Evolutionary conservation across 2,797 vertebrate genomes (phyloP), one percentile per base, ranked within the genome.

Genomic region (Argentina silus): DNA sequence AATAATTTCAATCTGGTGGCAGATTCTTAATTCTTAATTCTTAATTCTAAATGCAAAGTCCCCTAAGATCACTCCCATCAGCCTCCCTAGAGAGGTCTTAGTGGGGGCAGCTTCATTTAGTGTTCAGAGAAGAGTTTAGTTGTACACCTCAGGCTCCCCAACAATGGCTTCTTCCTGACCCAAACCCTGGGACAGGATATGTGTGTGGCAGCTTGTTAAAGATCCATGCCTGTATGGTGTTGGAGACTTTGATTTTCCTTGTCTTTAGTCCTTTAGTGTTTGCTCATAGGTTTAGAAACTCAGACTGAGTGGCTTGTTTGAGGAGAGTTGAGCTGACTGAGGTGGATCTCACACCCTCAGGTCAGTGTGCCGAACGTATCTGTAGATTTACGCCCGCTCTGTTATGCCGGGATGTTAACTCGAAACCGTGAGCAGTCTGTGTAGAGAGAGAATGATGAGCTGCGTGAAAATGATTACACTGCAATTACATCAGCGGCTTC

Each of bases 381-480:
- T 47, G 51, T 75, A 51, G 45, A 3, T 84, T 78, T 76, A 81
- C 74, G 72, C 77, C 66, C 63, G 53, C 63, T 87, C 81, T 82
- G 75, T 79, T 78, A 77, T 57, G 70, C 45, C 76, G 17, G 60
- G 43, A 17, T 79, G 77, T 81, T 80, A 74, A 85, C 77, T 76
- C 79, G 72, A 69, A 81, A 75, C 77, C 0, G 72, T 72, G 79
- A 66, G 70, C 55, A 1, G 3, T 66, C 72, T 42, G 4, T 36
- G 27, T 36, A 1, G 67, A 84, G 73, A 72, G 81, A 70, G 76
- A 48, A 17, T 0, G 14, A 76, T 78, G 69, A 85, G 79, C 81
- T 74, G 77, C 83, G 44, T 76, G 81, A 81, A 87, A 84, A 83
- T 67, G 67, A 88, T 83, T 81, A 81, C 80, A 15, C 17, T 12